Conservation (phyloP, 2,888 invertebrate species). For the Pammene aurita region DNA sequence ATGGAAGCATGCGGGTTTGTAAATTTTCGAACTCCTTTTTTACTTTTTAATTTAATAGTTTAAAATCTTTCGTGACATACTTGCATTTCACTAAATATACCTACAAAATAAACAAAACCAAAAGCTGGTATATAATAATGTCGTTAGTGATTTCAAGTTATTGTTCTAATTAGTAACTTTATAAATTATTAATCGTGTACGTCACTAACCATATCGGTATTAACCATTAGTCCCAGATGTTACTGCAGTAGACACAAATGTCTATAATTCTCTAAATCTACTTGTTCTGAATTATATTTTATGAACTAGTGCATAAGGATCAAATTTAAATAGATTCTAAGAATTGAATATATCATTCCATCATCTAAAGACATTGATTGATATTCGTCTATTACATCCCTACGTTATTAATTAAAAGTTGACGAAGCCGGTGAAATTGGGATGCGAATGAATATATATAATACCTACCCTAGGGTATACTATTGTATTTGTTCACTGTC, state of each 20-base stretch:
- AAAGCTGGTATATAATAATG: too few species aligned
- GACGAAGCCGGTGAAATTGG: too few species aligned
- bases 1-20: too few species aligned
- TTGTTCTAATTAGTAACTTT: background rate
- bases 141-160: background rate
- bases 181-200: background rate
- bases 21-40: too few species aligned
- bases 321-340: background rate
- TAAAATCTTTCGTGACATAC: too few species aligned
- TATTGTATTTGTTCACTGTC: too few species aligned
- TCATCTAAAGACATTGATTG: background rate
- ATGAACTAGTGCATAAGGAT: background rate
- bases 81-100: too few species aligned
- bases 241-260: background rate
- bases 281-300: background rate
- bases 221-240: constrained; percentile 3
- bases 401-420: background rate
- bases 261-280: background rate
- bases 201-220: background rate
- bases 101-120: too few species aligned
- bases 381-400: background rate
- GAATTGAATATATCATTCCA: background rate
- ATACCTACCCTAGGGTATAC: too few species aligned
- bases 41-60: too few species aligned
- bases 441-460: too few species aligned